Base-by-base conservation (phyloP, 2,888 invertebrate genomes). In the Salpingus planirostris region DNA sequence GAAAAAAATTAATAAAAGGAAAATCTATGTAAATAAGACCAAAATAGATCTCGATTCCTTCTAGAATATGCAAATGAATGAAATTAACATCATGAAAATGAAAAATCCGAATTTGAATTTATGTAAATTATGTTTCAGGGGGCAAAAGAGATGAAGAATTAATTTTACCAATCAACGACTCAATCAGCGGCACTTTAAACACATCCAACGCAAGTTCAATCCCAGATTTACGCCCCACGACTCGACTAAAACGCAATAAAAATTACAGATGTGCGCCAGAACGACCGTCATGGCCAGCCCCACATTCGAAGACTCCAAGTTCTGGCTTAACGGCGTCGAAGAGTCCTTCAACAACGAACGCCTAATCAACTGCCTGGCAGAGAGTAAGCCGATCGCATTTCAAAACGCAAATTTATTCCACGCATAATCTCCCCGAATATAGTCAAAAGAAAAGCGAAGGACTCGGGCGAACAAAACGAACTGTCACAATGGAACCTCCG, bases 161-260 rank as follows among this genome's bases (percentile, higher is more conserved):
- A 45, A 92, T 96, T 62, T 69, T 97, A 47, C 98, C 98, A 21
- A 68, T 92, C 47, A 98, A 98, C 69, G 93, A 95, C 67, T 97
- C 97, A 6, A 70, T 98, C 38, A 96, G 96, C 70, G 81, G 83
- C 44, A 93, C 95, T 29, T 73, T 98, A 25, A 80, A 80, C 56
- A 80, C 80, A 23, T 8, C 18, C 8, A 18, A 85, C 66, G 85
- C 84, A 69, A 65, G 57, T 59, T 38, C 27, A 24, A 7, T 22
- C 11, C 13, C n/a, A 3, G 29, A 25, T 23, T 22, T 13, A 21
- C 6, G 8, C 18, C 18, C 6, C 6, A 18, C 18, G 8, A 7
- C 12, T 21, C 21, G 31, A 35, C 14, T 21, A 10, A 21, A 18
- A 10, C 2, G 6, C 27, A 8, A 32, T n/a, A 27, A 11, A 13